Conservation (phyloP, 2,888 invertebrate genomes). For the Chelonus formosanus region DNA sequence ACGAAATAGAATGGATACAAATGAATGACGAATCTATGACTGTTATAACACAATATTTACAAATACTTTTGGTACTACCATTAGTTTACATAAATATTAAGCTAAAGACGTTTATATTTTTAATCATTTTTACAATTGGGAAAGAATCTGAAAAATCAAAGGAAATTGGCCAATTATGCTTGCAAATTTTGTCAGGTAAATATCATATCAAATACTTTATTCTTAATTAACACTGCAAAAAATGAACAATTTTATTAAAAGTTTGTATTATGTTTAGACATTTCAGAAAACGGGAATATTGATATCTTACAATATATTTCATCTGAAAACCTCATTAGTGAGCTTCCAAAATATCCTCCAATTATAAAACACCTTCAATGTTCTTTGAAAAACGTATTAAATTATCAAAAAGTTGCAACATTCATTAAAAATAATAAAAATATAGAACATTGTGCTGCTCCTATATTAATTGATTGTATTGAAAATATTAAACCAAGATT, state of each 20-base stretch:
- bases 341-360: no score
- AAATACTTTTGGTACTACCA: slow-evolving; percentile 47
- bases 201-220: neutral
- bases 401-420: slow-evolving; percentile 31
- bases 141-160: slow-evolving; percentile 40
- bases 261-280: no score
- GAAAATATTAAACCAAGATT: slow-evolving; percentile 48
- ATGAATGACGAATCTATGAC: slow-evolving; percentile 31
- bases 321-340: no score
- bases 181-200: slow-evolving; percentile 49
- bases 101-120: slow-evolving; percentile 46
- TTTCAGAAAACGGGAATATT: no score
- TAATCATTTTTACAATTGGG: slow-evolving; percentile 48
- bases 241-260: no score
- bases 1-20: slow-evolving; percentile 42
- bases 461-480: slow-evolving; percentile 48
- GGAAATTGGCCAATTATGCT: slow-evolving; percentile 34
- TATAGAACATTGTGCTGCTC: slow-evolving; percentile 34
- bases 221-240: no score
- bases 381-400: no score
- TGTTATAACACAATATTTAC: slow-evolving; percentile 28
- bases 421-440: slow-evolving; percentile 36
- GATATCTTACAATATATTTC: no score
- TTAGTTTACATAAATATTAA: slow-evolving; percentile 42
- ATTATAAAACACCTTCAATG: no score